These are phyloP conservation scores for Bugula neritina DNA, from an alignment of 2,888 invertebrate genomes.

Conservation along the genomic window DNA sequence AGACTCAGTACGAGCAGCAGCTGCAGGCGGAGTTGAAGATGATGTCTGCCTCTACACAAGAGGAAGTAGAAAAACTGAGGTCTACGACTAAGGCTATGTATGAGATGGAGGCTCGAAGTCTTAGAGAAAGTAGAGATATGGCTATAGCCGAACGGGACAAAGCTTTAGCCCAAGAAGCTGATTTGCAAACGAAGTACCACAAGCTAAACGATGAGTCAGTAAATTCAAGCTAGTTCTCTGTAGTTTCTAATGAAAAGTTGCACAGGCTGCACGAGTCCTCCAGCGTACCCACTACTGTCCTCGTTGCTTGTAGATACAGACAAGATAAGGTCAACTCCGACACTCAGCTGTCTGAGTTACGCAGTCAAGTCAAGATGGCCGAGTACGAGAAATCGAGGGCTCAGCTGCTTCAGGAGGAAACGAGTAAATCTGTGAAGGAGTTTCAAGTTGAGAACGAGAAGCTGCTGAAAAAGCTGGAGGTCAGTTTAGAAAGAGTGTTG, in stretches of 20 bases:
- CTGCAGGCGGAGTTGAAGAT: conserved; percentile 47
- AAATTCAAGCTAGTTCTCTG: too few species aligned
- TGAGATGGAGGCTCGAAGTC: conserved; percentile 52
- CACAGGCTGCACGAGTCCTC: too few species aligned
- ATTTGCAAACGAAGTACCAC: conserved; percentile 41
- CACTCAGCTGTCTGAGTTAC: conserved; percentile 42
- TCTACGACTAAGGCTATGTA: conserved; percentile 50
- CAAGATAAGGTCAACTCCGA: conserved; percentile 44
- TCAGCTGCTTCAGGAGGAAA: conserved; percentile 50
- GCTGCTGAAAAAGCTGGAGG: conserved; percentile 51
- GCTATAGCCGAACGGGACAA: conserved; percentile 48
- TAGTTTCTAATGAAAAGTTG: too few species aligned
- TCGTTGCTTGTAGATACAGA: conserved; percentile 45
- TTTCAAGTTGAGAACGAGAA: conserved; percentile 50
- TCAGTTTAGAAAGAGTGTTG: too few species aligned
- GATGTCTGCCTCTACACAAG: conserved; percentile 45
- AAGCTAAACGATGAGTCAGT: conserved; percentile 47
- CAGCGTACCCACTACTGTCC: not conserved
- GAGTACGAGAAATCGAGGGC: conserved; percentile 50
- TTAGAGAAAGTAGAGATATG: conserved; percentile 49
- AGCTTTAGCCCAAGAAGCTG: conserved; percentile 41
- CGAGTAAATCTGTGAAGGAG: conserved; percentile 45
- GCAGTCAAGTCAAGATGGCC: conserved; percentile 50
- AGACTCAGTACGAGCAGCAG: conserved; percentile 50
- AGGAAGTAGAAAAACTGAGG: conserved; percentile 50